Evolutionary conservation across 2,113 vertebrate species (phyloP).

Genomic region (Tragelaphus buxtoni): DNA sequence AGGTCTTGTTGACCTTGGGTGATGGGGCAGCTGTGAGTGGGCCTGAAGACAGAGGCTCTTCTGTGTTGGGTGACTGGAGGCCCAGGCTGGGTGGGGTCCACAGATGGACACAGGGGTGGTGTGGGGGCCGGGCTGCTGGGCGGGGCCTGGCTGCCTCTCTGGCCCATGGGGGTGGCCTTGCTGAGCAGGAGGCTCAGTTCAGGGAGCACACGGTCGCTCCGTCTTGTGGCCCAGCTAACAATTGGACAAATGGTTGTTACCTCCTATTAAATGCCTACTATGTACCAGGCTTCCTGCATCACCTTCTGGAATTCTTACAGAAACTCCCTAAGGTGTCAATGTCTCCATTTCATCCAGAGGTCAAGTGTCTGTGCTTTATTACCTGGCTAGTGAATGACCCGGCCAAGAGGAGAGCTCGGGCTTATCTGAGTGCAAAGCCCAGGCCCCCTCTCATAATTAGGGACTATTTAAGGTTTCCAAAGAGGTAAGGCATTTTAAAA

Average conservation of each 20-base stretch:
- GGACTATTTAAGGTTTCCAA: not conserved
- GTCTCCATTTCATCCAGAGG: accelerated
- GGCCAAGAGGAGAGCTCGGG: not conserved
- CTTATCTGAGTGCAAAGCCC: not conserved
- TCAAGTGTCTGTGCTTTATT: not conserved
- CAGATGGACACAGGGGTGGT: accelerated
- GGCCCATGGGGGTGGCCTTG: not conserved
- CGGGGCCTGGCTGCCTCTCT: not conserved
- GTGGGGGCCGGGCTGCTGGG: accelerated
- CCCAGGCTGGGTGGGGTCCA: not conserved
- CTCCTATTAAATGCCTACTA: not conserved
- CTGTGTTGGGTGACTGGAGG: not conserved
- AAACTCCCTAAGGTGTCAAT: accelerated
- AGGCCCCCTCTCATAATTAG: accelerated
- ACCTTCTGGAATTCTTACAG: not conserved
- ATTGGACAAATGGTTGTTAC: accelerated
- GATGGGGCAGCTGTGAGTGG: not conserved
- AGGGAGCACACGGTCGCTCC: not conserved
- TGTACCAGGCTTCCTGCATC: not conserved
- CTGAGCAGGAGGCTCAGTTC: not conserved
- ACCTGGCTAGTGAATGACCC: not conserved
- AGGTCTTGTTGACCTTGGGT: not conserved
- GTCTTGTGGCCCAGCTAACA: not conserved
- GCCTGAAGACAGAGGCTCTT: not conserved
- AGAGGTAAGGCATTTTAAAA: not conserved